Base-by-base conservation (phyloP, 92 coral and sea anemone genomes). In the Epizoanthus scotinus region DNA sequence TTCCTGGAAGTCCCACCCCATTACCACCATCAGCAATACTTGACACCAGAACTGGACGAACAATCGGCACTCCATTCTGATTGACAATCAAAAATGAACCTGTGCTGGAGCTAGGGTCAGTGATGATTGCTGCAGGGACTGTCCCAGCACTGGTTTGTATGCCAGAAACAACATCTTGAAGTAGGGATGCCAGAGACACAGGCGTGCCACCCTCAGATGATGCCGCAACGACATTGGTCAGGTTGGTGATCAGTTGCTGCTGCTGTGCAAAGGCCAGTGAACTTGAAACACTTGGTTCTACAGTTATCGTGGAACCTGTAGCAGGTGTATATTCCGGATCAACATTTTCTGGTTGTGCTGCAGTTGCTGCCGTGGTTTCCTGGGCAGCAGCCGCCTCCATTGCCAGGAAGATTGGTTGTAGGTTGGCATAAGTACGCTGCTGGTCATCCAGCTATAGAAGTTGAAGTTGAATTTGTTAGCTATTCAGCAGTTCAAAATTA, bases 151-250 rank as follows among this genome's bases (percentile, higher is more conserved):
- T 90, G 5, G 95, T 93, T 62, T 94, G 99, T 62, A 96, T 96
- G 27, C 99, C 99, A 22, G 99, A 93, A n/a, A 96, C 99, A 5
- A 96, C 99, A 89, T 96, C 99, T 73, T 95, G 98, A 29, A 93
- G 93, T 58, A 96, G 91, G 13, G 99, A 87, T 29, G 98, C 98
- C n/a, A 96, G 83, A 8, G 98, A 96, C 18, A 91, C 89, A 10
- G 94, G 93, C 47, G 87, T 84, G 8, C 89, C 79, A 25, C 92
- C 95, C 68, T 93, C 98, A 36, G 81, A 29, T 17, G 89, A 84
- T 12, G 84, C 82, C 10, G 94, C 83, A 9, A 90, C 93, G 15
- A 91, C 74, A 14, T 90, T 78, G 4, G 94, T 72, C 21, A 90
- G 77, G 77, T 75, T 92, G 62, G 81, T 93, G 19, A 90, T 89